Base-by-base conservation (phyloP, 2,888 invertebrate species). In the Antitype chi region DNA sequence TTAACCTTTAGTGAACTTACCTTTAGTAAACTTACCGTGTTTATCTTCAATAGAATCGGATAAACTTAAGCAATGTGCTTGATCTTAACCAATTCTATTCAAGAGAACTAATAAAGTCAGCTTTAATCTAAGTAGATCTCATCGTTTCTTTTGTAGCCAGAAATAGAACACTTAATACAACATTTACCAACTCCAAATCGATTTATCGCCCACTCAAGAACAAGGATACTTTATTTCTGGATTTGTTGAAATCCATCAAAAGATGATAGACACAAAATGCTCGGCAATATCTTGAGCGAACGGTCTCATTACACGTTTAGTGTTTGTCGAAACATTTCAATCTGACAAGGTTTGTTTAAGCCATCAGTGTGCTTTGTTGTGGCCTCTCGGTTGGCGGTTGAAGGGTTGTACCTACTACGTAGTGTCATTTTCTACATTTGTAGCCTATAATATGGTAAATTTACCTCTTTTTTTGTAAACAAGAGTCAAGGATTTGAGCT, bases 321-420 rank as follows among this genome's bases (percentile, higher is more conserved):
- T 94, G 93, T 94, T 95, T 95, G 94, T 92, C 80, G 89, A 93
- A 93, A 93, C 94, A 93, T 95, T 94, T 93, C 94, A 94, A 94
- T 94, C 92, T 91, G 92, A 92, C 90, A 88, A 90, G 92, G 93
- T 95, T 95, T 95, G 93, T 93, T 93, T 92, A 90, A 92, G 91
- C 88, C 85, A 85, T 84, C 88, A 89, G 92, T 91, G 85, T 91
- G 87, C 88, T 90, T 90, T 85, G 76, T 74, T 74, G 82, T 81
- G 91, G 92, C 92, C 88, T 85, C 78, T 62, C 78, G 76, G 88
- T 52, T 1, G 60, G 88, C 88, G 89, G 47, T 72, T 49, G 67
- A 75, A 43, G 20, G 5, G 8, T 1, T 57, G 15, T 28, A 9
- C 17, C 11, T 73, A 23, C 52, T 28, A 11, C 15, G 1, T 32